Percentiles rank a stretch among this genome's conserved stretches.
Conservation (phyloP, 2,888 invertebrate species). For the Drosophila demipolita region DNA sequence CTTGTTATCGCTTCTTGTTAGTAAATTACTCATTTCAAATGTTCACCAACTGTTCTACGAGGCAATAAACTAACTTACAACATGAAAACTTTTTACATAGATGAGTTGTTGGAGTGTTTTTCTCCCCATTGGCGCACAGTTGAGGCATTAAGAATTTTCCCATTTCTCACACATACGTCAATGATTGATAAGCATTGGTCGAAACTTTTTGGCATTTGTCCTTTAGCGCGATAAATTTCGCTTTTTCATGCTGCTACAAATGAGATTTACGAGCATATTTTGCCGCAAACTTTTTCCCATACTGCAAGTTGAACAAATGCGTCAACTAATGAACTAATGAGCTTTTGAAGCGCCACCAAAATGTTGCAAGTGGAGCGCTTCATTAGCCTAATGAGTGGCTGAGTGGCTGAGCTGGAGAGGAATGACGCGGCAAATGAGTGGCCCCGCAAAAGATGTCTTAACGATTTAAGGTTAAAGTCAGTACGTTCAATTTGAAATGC, state of each 20-base stretch:
- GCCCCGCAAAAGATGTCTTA: constrained; percentile 35
- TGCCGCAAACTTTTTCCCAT: constrained; percentile 59
- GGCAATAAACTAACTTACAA: constrained; percentile 18
- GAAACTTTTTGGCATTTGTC: constrained; percentile 75
- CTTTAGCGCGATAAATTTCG: constrained; percentile 70
- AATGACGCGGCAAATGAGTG: constrained; percentile 61
- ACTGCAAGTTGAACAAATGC: constrained; percentile 50
- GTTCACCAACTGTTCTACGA: constrained; percentile 2
- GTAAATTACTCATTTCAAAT: neutral
- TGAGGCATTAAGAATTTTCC: constrained; percentile 8
- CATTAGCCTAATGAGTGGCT: constrained; percentile 73
- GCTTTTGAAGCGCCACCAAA: constrained; percentile 49
- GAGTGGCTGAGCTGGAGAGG: neutral
- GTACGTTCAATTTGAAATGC: constrained; percentile 31
- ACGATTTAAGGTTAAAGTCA: constrained; percentile 73
- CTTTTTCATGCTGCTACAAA: constrained; percentile 54
- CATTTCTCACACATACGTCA: constrained; percentile 40
- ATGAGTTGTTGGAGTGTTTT: constrained; percentile 23
- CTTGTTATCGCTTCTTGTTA: constrained; percentile 1
- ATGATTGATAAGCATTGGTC: constrained; percentile 74
- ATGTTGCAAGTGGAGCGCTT: constrained; percentile 43
- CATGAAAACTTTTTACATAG: constrained; percentile 27
- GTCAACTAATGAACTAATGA: constrained; percentile 69
- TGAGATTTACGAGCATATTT: constrained; percentile 79
- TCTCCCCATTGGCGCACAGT: neutral